phyloP scores from a whole-genome alignment of 64 coral and sea anemone genomes.

The Actinia equina region DNA sequence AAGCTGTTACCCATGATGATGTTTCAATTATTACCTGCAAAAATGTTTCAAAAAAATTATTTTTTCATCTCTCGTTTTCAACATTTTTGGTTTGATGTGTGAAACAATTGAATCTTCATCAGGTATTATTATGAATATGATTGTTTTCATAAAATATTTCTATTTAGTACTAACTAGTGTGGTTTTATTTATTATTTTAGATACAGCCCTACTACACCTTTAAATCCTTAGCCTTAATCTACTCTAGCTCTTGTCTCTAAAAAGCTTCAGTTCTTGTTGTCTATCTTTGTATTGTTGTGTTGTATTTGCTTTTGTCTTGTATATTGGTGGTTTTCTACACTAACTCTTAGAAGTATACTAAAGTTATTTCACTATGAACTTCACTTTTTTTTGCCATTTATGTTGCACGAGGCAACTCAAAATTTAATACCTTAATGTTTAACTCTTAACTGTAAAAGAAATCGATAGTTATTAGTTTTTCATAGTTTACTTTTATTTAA shows the following conservation, averaged over 20 bases:
- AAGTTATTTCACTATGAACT: background rate
- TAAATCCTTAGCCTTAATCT: background rate
- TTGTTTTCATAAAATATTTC: too few species aligned
- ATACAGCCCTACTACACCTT: constrained; percentile 8
- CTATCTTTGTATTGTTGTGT: too few species aligned
- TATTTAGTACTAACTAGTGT: constrained; percentile 8
- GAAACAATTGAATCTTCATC: background rate
- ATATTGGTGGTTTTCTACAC: background rate
- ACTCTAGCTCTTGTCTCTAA: background rate
- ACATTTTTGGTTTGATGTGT: too few species aligned
- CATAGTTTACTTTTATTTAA: too few species aligned
- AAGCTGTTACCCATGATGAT: background rate
- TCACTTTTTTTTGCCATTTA: background rate
- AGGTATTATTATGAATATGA: too few species aligned
- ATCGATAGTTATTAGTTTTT: background rate
- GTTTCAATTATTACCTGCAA: background rate
- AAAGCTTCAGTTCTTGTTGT: background rate
- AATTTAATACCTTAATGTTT: background rate
- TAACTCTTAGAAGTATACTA: background rate
- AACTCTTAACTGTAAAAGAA: background rate
- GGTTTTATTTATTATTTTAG: constrained; percentile 19
- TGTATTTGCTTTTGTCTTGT: too few species aligned
- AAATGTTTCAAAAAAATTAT: background rate
- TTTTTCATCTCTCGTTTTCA: too few species aligned
- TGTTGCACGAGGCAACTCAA: background rate